Evolutionary conservation across 2,797 vertebrate genomes (phyloP).

Genomic region (Myotis planiceps): DNA sequence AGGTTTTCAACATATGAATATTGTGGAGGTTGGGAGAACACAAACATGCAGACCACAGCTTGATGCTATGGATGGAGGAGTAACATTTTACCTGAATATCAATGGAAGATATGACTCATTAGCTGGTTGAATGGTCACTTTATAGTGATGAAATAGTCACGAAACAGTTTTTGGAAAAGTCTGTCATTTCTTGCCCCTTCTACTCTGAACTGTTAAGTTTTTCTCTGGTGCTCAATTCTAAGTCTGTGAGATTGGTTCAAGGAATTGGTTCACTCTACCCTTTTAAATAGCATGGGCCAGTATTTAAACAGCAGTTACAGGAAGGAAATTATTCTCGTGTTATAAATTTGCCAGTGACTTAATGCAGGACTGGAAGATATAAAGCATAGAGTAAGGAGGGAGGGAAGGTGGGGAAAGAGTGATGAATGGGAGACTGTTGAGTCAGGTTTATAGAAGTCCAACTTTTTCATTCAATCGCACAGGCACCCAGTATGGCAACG

Average conservation of each 20-base stretch:
- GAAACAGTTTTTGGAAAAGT: not conserved
- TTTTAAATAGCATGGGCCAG: not conserved
- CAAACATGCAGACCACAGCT: not conserved
- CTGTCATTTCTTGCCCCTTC: not conserved
- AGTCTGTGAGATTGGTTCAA: not conserved
- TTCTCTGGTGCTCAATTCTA: not conserved
- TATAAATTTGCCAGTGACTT: not conserved
- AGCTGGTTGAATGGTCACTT: not conserved
- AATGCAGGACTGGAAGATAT: not conserved
- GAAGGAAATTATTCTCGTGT: not conserved
- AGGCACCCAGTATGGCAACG: not conserved
- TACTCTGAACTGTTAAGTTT: not conserved
- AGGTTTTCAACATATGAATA: not conserved
- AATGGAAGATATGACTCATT: not conserved
- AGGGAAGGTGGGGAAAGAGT: not conserved
- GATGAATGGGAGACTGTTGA: not conserved
- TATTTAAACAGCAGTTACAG: not conserved
- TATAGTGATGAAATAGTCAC: not conserved
- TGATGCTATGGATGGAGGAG: not conserved
- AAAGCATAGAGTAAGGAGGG: not conserved
- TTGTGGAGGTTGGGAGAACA: not conserved
- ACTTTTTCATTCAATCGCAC: not conserved
- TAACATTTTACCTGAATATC: not conserved
- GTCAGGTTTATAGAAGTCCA: not conserved
- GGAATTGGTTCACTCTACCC: not conserved